Percentiles rank a stretch among this genome's conserved stretches.
phyloP scores from a whole-genome alignment of 2,113 vertebrate genomes.

The Scomber scombrus region DNA sequence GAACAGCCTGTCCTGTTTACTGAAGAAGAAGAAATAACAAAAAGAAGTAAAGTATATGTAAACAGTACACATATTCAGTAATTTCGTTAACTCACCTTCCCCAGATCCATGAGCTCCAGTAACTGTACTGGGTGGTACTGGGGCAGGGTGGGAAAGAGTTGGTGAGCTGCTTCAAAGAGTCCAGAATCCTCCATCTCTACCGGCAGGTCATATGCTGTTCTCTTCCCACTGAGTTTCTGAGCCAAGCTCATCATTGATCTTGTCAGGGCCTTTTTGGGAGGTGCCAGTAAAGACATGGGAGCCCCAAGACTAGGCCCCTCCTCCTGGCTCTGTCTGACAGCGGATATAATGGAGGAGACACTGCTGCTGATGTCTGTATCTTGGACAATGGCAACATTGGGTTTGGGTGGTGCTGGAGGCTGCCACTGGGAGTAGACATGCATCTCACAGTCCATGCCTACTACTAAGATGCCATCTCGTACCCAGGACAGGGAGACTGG shows the following conservation, averaged over 20 bases:
- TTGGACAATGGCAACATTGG: conserved; percentile 59
- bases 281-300: conserved; percentile 76
- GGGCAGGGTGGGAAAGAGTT: conserved; percentile 93
- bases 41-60: neutral
- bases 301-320: conserved; percentile 73
- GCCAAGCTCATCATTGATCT: conserved; percentile 96
- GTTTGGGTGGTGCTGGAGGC: conserved; percentile 84
- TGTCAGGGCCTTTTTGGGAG: conserved; percentile 89
- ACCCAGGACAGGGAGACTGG: conserved; percentile 98
- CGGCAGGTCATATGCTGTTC: conserved; percentile 89
- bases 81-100: conserved; percentile 86
- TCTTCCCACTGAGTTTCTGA: conserved; percentile 96
- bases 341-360: conserved; percentile 86
- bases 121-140: conserved; percentile 98
- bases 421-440: conserved; percentile 99
- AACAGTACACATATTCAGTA: neutral
- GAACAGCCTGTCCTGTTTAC: too few species aligned
- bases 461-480: conserved; percentile 96
- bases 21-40: neutral
- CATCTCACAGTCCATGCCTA: conserved; percentile 99
- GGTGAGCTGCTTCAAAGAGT: conserved; percentile 96
- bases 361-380: conserved; percentile 87
- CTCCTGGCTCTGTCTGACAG: conserved; percentile 89
- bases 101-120: conserved; percentile 97
- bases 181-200: conserved; percentile 94